phyloP scores from a whole-genome alignment of 2,797 vertebrate genomes.

The Esox masquinongy region DNA sequence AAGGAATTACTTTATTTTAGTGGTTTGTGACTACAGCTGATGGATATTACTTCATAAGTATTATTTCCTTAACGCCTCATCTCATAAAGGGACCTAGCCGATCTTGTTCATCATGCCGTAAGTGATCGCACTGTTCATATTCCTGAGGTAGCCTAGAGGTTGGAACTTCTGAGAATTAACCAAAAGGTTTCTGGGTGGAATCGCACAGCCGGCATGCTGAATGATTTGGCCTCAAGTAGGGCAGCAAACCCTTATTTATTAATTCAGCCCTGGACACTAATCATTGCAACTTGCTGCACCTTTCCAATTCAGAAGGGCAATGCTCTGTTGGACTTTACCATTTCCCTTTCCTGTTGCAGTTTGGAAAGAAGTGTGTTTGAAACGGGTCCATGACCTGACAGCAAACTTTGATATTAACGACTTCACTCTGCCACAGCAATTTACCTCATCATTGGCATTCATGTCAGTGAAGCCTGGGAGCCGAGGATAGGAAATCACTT shows the following conservation, averaged over 20 bases:
- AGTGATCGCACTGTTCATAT: neutral
- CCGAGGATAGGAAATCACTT: neutral
- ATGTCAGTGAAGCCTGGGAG: neutral
- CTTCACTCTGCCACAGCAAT: neutral
- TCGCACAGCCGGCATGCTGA: too few relatives aligned
- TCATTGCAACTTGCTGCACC: too few relatives aligned
- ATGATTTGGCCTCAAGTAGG: too few relatives aligned
- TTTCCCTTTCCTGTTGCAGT: neutral
- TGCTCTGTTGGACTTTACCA: too few relatives aligned
- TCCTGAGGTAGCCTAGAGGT: neutral
- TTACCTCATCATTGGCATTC: neutral
- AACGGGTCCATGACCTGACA: neutral
- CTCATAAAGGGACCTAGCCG: neutral
- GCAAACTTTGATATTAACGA: neutral
- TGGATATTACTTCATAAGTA: too few relatives aligned
- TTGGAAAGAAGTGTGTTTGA: neutral
- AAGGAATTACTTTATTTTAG: neutral
- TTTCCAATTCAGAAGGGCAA: too few relatives aligned
- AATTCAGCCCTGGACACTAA: too few relatives aligned
- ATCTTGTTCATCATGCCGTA: neutral
- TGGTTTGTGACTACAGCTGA: neutral
- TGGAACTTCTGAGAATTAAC: too few relatives aligned
- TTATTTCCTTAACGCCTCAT: neutral
- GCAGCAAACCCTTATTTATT: too few relatives aligned
- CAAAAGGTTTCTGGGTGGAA: too few relatives aligned